Evolutionary conservation across 2,797 vertebrate species (phyloP).

Genomic region (Onychomys leucogaster): DNA sequence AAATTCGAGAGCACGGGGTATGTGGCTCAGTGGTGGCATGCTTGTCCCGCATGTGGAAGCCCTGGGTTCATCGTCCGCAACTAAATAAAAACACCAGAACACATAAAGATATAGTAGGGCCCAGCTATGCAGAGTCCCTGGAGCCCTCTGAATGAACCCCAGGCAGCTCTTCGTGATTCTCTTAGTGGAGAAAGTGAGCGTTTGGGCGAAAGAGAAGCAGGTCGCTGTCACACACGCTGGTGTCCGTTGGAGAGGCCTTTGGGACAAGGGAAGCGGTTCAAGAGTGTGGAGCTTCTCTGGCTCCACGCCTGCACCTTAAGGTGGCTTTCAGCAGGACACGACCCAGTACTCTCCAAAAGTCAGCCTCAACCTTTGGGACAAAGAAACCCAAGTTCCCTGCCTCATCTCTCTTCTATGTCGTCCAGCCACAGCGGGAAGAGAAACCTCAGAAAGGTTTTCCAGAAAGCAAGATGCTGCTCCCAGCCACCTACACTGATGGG

Average conservation of each 20-base stretch:
- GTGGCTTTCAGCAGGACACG: not conserved
- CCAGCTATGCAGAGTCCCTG: not conserved
- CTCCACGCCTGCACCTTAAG: not conserved
- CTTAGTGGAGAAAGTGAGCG: not conserved
- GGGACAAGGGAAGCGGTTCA: not conserved
- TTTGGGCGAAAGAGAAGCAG: not conserved
- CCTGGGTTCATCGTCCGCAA: not conserved
- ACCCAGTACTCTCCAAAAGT: not conserved
- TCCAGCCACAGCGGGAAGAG: not conserved
- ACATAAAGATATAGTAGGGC: not conserved
- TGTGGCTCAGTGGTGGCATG: not conserved
- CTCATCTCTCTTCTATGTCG: not conserved
- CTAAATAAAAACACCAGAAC: not conserved
- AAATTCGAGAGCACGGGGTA: not conserved
- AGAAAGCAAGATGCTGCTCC: not conserved
- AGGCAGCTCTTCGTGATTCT: not conserved
- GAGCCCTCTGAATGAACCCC: not conserved
- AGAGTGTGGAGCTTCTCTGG: not conserved
- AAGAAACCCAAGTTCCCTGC: too few species aligned
- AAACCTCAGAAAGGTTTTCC: constrained; percentile 40
- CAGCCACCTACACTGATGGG: not conserved
- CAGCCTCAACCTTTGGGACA: not conserved
- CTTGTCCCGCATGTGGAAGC: not conserved
- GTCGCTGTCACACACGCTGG: not conserved
- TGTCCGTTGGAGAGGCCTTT: not conserved